Conservation (phyloP, 2,888 invertebrate species). For the Caenorhabditis angaria region DNA sequence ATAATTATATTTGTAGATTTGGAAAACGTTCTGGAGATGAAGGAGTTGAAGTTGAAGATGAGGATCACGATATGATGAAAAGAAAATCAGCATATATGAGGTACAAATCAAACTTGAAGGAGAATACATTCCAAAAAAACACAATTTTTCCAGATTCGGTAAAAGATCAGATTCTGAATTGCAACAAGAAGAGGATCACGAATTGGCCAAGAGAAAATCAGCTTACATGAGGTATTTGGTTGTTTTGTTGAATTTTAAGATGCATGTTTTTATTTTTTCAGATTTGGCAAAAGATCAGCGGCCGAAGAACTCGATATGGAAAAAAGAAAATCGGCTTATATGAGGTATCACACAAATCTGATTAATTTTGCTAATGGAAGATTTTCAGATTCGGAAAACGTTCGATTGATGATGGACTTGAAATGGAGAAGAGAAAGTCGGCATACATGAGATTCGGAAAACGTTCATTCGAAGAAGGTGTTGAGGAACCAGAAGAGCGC, state of each 20-base stretch:
- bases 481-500: neutral
- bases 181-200: conserved; percentile 43
- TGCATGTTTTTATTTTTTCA: conserved; percentile 12
- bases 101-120: neutral
- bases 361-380: too few species aligned
- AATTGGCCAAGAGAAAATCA: conserved; percentile 58
- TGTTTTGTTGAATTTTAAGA: too few species aligned
- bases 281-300: conserved; percentile 39
- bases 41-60: too few species aligned
- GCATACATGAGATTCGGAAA: conserved; percentile 64
- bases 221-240: conserved; percentile 55
- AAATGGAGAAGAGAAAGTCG: conserved; percentile 62
- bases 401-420: conserved; percentile 34
- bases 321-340: conserved; percentile 59
- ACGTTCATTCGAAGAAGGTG: neutral
- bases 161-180: conserved; percentile 49
- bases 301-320: conserved; percentile 19
- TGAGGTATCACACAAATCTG: conserved; percentile 30
- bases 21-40: too few species aligned
- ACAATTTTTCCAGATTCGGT: conserved; percentile 51
- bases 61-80: too few species aligned
- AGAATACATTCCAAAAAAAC: neutral
- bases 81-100: too few species aligned
- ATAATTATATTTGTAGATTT: too few species aligned
- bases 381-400: conserved; percentile 44